Base-by-base conservation (phyloP, 1,140 invertebrate species). In the Leptopilina clavipes region DNA sequence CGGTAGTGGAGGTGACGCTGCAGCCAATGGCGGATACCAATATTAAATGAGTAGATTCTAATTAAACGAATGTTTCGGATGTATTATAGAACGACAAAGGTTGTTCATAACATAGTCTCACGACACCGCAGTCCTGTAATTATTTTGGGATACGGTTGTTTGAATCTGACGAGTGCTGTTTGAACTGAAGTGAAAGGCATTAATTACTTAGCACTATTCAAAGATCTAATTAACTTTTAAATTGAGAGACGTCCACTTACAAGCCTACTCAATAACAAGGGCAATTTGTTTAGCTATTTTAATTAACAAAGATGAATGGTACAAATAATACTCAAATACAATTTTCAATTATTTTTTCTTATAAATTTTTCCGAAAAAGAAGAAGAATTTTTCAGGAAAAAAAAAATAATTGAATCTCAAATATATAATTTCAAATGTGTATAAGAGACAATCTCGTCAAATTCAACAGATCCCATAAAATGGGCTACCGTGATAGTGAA, bases 11-110 rank as follows among this genome's bases (percentile, higher is more conserved):
- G 89, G 89, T 19, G 88, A 90, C 70, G 87, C 87, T 8, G 86
- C 84, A 25, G 85, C 86, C 44, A 90, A 90, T 79, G 88, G 87
- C 76, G 89, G 88, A 84, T 90, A 90, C 83, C 88, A 90, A 82
- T 90, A 90, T 79, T 89, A 83, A 90, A 81, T 74, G 74, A 78
- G 59, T 76, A 37, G 5, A 79, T 77, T 73, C 9, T 43, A 74
- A 74, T 37, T 31, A 65, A 65, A 65, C 14, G 45, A 78, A 79
- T 75, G 72, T 73, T 77, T 77, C 22, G 76, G 17, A 76, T 82
- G 77, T 80, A 82, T 75, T 72, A 82, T 76, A 79, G 72, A 56
- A n/a, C 59, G 22, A 65, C 12, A 65, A 65, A 6, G 9, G 14
- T 37, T 22, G 59, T 37, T 65, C 22, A 25, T 31, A 65, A 31